phyloP scores from a whole-genome alignment of 2,888 invertebrate species.

The Resseliella maxima region DNA sequence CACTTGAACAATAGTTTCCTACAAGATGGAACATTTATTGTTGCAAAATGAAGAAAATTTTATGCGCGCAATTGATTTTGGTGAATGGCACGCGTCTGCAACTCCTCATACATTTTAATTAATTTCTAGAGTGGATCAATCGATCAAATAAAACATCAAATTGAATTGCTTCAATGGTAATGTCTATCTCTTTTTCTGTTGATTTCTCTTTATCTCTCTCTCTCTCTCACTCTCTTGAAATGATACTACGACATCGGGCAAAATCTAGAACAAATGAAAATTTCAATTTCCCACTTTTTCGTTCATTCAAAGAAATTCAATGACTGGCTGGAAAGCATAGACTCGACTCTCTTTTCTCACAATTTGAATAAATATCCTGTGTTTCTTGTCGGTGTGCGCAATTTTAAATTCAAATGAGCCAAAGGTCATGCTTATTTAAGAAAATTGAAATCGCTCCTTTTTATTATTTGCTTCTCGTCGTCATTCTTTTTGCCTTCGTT shows the following conservation, averaged over 20 bases:
- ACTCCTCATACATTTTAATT: conserved; percentile 36
- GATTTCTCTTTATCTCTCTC: not conserved
- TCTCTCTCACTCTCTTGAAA: too few species aligned
- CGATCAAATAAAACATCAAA: conserved; percentile 41
- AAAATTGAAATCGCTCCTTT: conserved; percentile 51
- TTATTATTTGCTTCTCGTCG: conserved; percentile 19
- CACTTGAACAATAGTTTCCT: not conserved
- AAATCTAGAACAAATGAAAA: not conserved
- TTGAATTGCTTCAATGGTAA: not conserved
- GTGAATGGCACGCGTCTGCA: not conserved
- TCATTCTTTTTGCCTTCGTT: not conserved
- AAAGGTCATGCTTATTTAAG: conserved; percentile 53
- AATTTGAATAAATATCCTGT: conserved; percentile 52
- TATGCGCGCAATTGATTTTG: conserved; percentile 19
- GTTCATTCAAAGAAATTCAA: not conserved
- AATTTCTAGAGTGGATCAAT: conserved; percentile 49
- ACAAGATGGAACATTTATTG: not conserved
- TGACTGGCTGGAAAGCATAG: not conserved
- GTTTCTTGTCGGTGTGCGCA: not conserved
- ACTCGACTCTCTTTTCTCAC: not conserved
- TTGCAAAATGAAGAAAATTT: conserved; percentile 16
- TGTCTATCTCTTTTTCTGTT: not conserved
- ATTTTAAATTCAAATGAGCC: conserved; percentile 43
- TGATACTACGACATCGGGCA: not conserved
- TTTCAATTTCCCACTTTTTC: conserved; percentile 24